phyloP scores from a whole-genome alignment of 2,113 vertebrate genomes.

The Microtus richardsoni region DNA sequence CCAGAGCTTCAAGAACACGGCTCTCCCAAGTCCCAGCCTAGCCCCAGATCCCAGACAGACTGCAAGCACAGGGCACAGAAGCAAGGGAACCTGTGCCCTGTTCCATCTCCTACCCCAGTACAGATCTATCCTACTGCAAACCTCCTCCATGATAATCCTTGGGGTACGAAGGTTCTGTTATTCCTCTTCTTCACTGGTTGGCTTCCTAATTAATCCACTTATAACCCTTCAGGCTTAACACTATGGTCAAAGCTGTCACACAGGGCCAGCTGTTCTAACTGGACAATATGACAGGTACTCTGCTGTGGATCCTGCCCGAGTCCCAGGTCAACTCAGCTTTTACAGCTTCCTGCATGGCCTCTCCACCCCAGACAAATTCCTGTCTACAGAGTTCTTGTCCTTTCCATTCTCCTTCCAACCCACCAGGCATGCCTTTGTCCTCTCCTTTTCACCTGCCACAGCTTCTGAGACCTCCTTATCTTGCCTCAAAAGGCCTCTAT shows the following conservation, averaged over 20 bases:
- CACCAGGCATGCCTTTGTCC: not conserved
- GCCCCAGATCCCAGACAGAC: not conserved
- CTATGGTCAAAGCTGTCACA: not conserved
- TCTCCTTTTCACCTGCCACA: not conserved
- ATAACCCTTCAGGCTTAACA: not conserved
- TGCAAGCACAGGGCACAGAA: not conserved
- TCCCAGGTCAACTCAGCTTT: not conserved
- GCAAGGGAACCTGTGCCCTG: not conserved
- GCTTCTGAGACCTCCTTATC: not conserved
- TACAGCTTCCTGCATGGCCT: not conserved
- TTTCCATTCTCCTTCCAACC: not conserved
- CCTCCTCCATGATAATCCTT: not conserved
- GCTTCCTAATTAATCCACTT: not conserved
- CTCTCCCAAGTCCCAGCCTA: not conserved
- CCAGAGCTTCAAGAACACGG: not conserved
- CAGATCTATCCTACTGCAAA: not conserved
- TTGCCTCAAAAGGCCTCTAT: not conserved
- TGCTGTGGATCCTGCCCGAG: not conserved
- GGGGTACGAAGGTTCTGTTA: not conserved
- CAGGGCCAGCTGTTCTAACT: not conserved
- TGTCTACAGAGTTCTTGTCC: not conserved
- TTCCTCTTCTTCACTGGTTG: not conserved
- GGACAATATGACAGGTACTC: not conserved
- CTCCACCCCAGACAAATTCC: not conserved
- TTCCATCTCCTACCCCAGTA: not conserved